Evolutionary conservation across 2,888 invertebrate species (phyloP), one percentile per base, ranked within the genome.

Genomic region (Philopedon plagiatum): DNA sequence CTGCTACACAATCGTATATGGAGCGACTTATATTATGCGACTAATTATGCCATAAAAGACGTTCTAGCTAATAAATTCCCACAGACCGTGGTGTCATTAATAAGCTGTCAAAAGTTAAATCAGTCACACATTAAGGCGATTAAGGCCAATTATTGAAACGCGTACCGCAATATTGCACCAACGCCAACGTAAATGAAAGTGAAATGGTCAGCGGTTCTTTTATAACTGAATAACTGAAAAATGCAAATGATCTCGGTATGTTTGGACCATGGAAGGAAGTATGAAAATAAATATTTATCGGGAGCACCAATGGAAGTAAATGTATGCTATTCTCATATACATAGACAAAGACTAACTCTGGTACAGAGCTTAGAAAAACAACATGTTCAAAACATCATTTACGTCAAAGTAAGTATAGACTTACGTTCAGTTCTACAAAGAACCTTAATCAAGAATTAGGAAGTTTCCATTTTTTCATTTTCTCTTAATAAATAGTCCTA

Each of bases 21-120:
- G 65, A 56, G 61, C 61, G 56, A 64, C 34, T 57, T 71, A 51
- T 46, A 71, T 54, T 56, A 51, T 49, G 61, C 54, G 57, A 23
- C 62, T 37, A 39, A 71, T 66, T 71, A 57, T 61, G 56, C 71
- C 71, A 62, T 66, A 66, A 71, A 71, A 46, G 71, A 56, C 56
- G 61, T 46, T 71, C 54, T 65, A 65, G 60, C 65, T 56, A 71
- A 65, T 71, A 71, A 71, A 71, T 65, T 64, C 56, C 41, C 71
- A 71, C 49, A 13, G 34, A 51, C 23, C 26, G 39, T 51, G 63
- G 54, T 37, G 63, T 34, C 46, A 63, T 63, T 63, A 51, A 51
- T 51, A 54, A 51, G 51, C 46, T 63, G 63, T 63, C 44, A 63
- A 63, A 63, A 49, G 63, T 51, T 54, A 63, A 63, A 15, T 29